Conservation (phyloP, 2,888 invertebrate genomes). For the Pandemis heparana region DNA sequence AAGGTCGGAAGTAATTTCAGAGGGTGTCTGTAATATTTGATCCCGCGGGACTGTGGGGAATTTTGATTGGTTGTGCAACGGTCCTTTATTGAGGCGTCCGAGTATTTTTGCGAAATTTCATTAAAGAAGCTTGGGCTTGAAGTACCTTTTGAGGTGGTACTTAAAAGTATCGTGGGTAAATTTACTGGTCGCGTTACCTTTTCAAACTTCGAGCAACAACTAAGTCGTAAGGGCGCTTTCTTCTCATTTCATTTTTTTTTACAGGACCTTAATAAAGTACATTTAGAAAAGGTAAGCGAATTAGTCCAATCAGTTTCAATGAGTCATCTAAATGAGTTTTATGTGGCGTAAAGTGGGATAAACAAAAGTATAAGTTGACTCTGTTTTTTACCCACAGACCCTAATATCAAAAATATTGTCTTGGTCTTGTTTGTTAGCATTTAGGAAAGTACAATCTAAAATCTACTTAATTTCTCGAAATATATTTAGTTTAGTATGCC, state of each 20-base stretch:
- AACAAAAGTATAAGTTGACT: too few species aligned
- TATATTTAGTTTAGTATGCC: neutral
- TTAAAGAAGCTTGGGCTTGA: neutral
- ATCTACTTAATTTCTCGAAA: neutral
- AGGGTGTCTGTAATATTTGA: slow-evolving; percentile 21
- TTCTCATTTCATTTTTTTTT: neutral
- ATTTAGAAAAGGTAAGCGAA: too few species aligned
- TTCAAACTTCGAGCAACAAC: neutral
- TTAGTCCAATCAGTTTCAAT: too few species aligned
- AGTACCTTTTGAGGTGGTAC: neutral
- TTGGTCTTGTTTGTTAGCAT: too few species aligned
- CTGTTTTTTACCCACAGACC: too few species aligned
- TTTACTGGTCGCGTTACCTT: neutral
- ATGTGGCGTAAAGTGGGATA: too few species aligned
- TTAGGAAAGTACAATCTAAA: neutral
- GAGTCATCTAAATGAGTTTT: too few species aligned
- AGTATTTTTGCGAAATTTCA: slow-evolving; percentile 24
- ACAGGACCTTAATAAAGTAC: neutral
- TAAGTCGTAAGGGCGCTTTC: neutral
- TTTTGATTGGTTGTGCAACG: slow-evolving; percentile 37
- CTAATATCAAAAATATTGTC: too few species aligned
- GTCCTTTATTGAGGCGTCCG: slow-evolving; percentile 12
- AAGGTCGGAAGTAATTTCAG: slow-evolving; percentile 16
- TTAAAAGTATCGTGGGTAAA: slow-evolving; percentile 4
- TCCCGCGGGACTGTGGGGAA: slow-evolving; percentile 15